Conservation (phyloP, 2,797 vertebrate genomes). For the Tragelaphus eurycerus region DNA sequence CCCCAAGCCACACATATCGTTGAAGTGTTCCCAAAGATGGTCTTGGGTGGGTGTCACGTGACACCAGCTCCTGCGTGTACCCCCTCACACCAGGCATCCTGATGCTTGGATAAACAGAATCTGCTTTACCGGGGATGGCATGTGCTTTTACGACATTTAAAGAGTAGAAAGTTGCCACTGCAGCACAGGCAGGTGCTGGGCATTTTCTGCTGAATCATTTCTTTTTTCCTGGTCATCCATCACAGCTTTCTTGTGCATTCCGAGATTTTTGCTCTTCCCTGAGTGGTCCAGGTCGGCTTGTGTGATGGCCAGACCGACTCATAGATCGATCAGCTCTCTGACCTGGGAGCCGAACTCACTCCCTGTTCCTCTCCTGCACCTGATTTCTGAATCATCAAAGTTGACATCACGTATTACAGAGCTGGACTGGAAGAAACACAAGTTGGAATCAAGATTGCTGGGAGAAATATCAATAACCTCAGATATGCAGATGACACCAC, state of each 20-base stretch:
- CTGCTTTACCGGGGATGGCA: fast-evolving
- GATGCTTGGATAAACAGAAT: background rate
- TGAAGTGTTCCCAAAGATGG: fast-evolving
- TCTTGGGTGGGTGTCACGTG: background rate
- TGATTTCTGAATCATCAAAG: background rate
- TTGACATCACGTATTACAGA: fast-evolving
- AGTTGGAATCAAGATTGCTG: no score
- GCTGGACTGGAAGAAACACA: no score
- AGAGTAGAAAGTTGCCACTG: background rate
- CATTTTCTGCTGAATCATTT: background rate
- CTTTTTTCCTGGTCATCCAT: fast-evolving
- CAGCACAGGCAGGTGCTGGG: background rate
- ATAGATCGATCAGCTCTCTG: background rate
- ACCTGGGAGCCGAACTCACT: background rate
- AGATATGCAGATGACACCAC: no score
- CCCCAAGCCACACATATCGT: fast-evolving
- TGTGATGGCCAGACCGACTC: fast-evolving
- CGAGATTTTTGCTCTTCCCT: fast-evolving
- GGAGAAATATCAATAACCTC: no score
- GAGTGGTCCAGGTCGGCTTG: fast-evolving
- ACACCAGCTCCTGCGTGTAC: background rate
- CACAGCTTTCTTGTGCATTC: fast-evolving
- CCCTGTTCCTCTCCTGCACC: fast-evolving
- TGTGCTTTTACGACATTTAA: background rate
- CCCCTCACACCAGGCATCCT: background rate